Conservation (phyloP, 2,797 vertebrate species). For the Xyrichtys novacula region DNA sequence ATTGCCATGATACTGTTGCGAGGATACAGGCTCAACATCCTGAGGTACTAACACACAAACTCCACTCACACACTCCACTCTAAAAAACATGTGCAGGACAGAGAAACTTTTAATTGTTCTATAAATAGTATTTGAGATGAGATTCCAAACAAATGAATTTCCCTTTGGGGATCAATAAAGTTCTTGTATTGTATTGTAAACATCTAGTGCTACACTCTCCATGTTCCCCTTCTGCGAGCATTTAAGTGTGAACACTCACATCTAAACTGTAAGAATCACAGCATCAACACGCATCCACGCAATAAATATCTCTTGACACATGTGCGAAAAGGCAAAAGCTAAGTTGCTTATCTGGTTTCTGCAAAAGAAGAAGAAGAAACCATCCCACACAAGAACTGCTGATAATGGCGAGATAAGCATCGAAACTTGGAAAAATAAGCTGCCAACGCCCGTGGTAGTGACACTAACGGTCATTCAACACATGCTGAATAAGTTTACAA, state of each 20-base stretch:
- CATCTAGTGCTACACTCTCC: too few species aligned
- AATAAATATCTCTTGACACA: neutral
- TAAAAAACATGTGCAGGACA: too few species aligned
- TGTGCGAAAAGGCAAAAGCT: neutral
- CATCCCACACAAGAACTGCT: neutral
- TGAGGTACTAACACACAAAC: too few species aligned
- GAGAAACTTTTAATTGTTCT: too few species aligned
- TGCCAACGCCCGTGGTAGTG: neutral
- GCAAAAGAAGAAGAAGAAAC: constrained; percentile 19
- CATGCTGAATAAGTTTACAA: neutral
- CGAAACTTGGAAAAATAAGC: neutral
- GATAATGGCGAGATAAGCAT: neutral
- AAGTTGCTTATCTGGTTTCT: neutral
- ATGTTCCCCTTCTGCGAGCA: neutral
- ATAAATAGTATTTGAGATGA: too few species aligned
- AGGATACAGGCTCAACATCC: too few species aligned
- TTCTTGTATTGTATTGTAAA: too few species aligned
- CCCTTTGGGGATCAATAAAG: too few species aligned
- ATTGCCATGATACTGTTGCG: too few species aligned
- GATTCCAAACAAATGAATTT: too few species aligned
- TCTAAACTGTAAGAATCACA: constrained; percentile 43
- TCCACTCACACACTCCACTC: too few species aligned
- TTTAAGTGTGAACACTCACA: constrained; percentile 16
- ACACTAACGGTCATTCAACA: neutral
- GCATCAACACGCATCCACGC: neutral